Conservation (phyloP, 2,113 vertebrate genomes). For the Trochalopteron elliotii region DNA sequence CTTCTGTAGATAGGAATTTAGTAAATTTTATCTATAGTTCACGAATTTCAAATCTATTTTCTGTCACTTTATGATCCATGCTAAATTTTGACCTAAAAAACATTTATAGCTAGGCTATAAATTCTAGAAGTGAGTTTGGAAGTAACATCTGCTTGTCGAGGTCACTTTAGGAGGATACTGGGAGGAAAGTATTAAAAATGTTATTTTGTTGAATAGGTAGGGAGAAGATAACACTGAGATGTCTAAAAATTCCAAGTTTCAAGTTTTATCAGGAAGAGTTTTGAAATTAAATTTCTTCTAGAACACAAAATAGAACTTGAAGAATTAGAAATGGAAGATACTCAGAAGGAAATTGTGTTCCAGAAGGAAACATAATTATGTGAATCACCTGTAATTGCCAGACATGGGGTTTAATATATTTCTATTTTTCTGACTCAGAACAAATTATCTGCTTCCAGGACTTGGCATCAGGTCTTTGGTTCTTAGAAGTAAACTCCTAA, state of each 20-base stretch:
- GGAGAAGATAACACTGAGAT: background rate
- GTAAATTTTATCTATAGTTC: background rate
- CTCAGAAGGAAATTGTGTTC: background rate
- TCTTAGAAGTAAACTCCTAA: background rate
- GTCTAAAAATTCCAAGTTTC: background rate
- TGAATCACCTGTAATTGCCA: background rate
- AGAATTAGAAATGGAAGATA: background rate
- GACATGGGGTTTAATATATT: background rate
- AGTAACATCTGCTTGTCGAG: background rate
- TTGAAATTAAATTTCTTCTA: background rate
- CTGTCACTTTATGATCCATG: background rate
- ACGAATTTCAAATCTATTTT: background rate
- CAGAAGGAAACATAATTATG: background rate
- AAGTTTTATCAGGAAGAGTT: background rate
- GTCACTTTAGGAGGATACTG: background rate
- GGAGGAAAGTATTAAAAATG: background rate
- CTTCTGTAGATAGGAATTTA: background rate
- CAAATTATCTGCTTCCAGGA: background rate
- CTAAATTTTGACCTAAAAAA: background rate
- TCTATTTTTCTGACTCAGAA: background rate
- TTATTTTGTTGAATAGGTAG: background rate
- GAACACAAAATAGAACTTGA: background rate
- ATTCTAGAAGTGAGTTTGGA: background rate
- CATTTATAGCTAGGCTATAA: conserved; percentile 14
- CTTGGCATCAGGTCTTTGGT: background rate